Conservation (phyloP, 2,888 invertebrate genomes). For the Drosophila prostipennis region DNA sequence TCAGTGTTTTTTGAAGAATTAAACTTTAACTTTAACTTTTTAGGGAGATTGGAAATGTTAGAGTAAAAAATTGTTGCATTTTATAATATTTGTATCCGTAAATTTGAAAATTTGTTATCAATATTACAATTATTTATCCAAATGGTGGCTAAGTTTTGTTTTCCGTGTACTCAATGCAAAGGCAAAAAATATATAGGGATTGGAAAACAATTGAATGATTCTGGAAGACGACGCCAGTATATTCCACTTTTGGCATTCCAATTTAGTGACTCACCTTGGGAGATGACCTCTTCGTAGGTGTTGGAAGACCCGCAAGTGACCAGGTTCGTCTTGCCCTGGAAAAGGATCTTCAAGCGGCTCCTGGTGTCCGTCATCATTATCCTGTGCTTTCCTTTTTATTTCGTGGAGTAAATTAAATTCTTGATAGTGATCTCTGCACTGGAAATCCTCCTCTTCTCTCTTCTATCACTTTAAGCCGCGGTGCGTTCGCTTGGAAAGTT, state of each 20-base stretch:
- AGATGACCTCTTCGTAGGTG: constrained; percentile 72
- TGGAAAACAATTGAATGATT: neutral
- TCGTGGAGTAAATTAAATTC: constrained; percentile 7
- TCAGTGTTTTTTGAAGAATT: too few relatives aligned
- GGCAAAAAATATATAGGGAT: neutral
- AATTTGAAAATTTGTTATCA: too few relatives aligned
- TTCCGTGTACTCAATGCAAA: neutral
- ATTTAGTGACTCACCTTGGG: constrained; percentile 64
- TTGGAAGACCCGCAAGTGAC: constrained; percentile 51
- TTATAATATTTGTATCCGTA: too few relatives aligned
- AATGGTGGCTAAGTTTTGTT: neutral
- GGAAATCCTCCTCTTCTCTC: neutral
- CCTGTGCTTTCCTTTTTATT: constrained; percentile 44
- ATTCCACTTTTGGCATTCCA: neutral
- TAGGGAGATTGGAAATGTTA: too few relatives aligned
- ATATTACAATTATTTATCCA: too few relatives aligned
- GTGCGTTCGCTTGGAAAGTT: constrained; percentile 31
- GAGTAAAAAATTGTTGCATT: too few relatives aligned
- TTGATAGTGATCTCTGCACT: neutral
- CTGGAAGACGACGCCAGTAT: neutral
- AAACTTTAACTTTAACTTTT: too few relatives aligned
- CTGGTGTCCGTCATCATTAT: constrained; percentile 41
- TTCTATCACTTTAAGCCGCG: neutral
- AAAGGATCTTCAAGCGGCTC: constrained; percentile 62
- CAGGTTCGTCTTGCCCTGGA: constrained; percentile 50